Evolutionary conservation across 2,888 invertebrate species (phyloP), one percentile per base, ranked within the genome.

Genomic region (Acrocera orbiculus): DNA sequence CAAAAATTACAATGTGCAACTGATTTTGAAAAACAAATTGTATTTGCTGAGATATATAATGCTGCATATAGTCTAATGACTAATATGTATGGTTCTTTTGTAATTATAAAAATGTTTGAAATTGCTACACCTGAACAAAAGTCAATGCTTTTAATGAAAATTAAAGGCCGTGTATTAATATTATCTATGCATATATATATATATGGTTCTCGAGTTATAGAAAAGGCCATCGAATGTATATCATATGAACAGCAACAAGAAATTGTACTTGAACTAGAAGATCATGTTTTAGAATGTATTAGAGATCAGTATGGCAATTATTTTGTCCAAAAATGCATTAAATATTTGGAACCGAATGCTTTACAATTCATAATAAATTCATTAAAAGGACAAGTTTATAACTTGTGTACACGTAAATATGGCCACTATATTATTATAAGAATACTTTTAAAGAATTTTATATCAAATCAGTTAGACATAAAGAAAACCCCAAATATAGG

Each of bases 221-320:
- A 98, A 64, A 99, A 99, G 62, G 98, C 98, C 25, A 67, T 99
- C 40, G 98, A 98, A 64, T 89, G 87, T 33, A 92, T 95, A 52
- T 82, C 89, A 23, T 70, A 86, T 6, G 93, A 95, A 50, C 92
- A 93, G 58, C 93, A 95, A 62, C 86, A 92, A 56, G 95, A 95
- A 63, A 90, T 98, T 46, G 93, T 96, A 27, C 78, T 85, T 42
- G 98, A 98, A 63, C 68, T 98, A 38, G 95, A 98, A 59, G 95
- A 95, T 0, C 93, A 96, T 61, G 90, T 96, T 27, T 67, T 98
- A 49, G 95, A 96, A 62, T 98, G 98, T 40, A 96, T 99, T 41
- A 96, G 98, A 64, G 98, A 98, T 64, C 98, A 99, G 64, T 99
- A 98, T 62, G 98, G 98, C 34, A 98, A 98, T 65, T 98, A 98